Evolutionary conservation across 1,140 invertebrate genomes (phyloP).

Genomic region (Pseudoatta argentina): DNA sequence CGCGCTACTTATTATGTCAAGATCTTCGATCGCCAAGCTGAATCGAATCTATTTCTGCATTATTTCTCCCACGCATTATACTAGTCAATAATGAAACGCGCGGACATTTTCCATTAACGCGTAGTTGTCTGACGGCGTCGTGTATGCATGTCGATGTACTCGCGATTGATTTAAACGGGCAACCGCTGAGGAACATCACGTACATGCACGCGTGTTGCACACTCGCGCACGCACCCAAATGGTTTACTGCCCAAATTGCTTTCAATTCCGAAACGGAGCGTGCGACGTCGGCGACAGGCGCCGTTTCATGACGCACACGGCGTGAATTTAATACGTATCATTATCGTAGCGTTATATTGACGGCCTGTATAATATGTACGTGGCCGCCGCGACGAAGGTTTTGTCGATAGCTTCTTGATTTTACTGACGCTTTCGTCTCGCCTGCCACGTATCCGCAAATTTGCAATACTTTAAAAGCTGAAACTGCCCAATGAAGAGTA

Average conservation of each 20-base stretch:
- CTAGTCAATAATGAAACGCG: conserved; percentile 12
- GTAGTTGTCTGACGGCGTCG: neutral
- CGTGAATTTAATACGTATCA: conserved; percentile 63
- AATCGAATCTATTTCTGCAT: neutral
- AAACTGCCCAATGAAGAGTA: neutral
- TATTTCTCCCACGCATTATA: neutral
- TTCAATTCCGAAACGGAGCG: conserved; percentile 48
- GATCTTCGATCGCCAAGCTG: neutral
- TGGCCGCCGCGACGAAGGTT: conserved; percentile 33
- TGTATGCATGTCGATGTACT: conserved; percentile 7
- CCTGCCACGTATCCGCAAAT: neutral
- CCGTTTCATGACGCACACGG: conserved; percentile 63
- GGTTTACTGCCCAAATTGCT: conserved; percentile 59
- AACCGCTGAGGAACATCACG: neutral
- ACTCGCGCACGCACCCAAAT: conserved; percentile 8
- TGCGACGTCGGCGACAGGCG: conserved; percentile 50
- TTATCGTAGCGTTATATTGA: conserved; percentile 63
- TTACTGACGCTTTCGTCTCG: conserved; percentile 21
- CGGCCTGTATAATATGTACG: conserved; percentile 41
- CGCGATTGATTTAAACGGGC: conserved; percentile 31
- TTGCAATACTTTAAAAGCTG: conserved; percentile 25
- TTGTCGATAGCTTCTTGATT: conserved; percentile 17
- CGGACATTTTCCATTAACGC: conserved; percentile 38
- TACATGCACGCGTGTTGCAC: neutral
- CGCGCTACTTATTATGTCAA: neutral